These are phyloP conservation scores for Centropus unirufus DNA, from an alignment of 2,113 vertebrate species.

Conservation along the genomic window DNA sequence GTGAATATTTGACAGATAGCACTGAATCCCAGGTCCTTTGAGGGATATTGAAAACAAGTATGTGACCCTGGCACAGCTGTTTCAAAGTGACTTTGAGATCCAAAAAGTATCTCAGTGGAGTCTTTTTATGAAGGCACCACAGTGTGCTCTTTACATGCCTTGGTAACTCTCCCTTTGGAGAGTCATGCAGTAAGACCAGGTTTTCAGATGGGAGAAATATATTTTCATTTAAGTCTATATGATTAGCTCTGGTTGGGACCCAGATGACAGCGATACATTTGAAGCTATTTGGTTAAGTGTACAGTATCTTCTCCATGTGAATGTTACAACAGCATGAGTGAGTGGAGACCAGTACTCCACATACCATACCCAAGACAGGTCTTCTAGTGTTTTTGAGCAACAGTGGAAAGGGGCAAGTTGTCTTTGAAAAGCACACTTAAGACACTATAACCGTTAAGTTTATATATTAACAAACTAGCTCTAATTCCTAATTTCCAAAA, in stretches of 20 bases:
- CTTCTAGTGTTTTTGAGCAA: background rate
- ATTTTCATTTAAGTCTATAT: background rate
- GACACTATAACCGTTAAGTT: background rate
- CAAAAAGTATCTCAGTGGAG: background rate
- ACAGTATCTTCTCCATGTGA: background rate
- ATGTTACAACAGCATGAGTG: background rate
- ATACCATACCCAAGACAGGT: background rate
- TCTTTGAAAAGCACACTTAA: background rate
- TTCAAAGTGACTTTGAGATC: constrained; percentile 12
- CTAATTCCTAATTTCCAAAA: background rate
- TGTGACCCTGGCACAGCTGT: background rate
- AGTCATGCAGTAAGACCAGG: background rate
- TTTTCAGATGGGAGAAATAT: background rate
- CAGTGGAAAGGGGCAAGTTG: background rate
- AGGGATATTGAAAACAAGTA: background rate
- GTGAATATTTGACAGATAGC: background rate
- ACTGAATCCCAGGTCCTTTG: background rate
- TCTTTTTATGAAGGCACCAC: background rate
- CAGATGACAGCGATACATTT: background rate
- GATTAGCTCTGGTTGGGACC: background rate
- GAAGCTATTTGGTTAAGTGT: background rate
- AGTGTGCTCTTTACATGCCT: background rate
- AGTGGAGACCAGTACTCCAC: background rate
- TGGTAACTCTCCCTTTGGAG: background rate
- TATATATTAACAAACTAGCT: background rate